Percentiles rank a stretch among this genome's conserved stretches.
These are phyloP conservation scores for Asteroscopus sphinx DNA, from an alignment of 2,888 invertebrate genomes.

Conservation along the genomic window DNA sequence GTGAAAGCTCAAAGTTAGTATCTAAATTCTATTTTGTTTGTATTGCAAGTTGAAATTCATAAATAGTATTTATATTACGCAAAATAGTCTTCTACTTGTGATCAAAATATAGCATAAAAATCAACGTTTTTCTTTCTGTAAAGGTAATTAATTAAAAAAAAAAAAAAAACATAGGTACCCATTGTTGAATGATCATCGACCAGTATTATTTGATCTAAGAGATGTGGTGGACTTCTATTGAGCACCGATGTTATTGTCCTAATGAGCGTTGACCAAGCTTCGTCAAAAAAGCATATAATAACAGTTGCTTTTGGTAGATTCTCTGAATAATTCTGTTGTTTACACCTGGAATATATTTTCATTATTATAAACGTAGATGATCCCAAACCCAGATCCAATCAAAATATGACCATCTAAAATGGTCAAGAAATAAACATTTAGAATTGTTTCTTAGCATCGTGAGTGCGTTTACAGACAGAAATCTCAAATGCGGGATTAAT, in stretches of 20 bases:
- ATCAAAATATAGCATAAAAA: too few species aligned
- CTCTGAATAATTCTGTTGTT: constrained; percentile 87
- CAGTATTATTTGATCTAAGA: constrained; percentile 97
- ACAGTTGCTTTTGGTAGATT: constrained; percentile 95
- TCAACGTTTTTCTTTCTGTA: not conserved
- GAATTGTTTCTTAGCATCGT: too few species aligned
- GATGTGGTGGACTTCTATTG: constrained; percentile 95
- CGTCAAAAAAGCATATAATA: constrained; percentile 98
- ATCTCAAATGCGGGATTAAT: too few species aligned
- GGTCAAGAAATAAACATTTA: too few species aligned
- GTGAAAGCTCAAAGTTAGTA: not conserved
- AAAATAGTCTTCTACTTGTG: too few species aligned
- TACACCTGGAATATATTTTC: constrained; percentile 90
- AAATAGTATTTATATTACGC: too few species aligned
- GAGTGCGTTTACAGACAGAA: too few species aligned
- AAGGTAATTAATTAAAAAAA: not conserved
- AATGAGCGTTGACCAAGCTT: constrained; percentile 98
- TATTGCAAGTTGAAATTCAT: too few species aligned
- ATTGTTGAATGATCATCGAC: constrained; percentile 98
- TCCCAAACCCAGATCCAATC: too few species aligned
- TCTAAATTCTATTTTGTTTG: not conserved
- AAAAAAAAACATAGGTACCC: constrained; percentile 86
- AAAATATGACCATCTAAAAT: too few species aligned
- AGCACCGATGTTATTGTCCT: constrained; percentile 98
- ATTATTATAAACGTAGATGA: not conserved